phyloP scores from a whole-genome alignment of 1,140 invertebrate species.

The Euborellia annulipes region DNA sequence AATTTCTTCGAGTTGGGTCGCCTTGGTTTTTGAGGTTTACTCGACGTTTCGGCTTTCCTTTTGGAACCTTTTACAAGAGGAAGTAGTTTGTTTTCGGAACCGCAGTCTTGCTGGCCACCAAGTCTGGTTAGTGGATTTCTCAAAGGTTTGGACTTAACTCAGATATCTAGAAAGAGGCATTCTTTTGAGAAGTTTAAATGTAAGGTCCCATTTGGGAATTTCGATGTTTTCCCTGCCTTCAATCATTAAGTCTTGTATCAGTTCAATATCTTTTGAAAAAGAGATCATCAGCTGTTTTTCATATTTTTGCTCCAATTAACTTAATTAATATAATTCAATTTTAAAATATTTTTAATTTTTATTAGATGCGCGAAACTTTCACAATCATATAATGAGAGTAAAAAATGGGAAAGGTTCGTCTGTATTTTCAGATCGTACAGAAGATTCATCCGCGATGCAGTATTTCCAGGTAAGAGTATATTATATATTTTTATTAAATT shows the following conservation, averaged over 20 bases:
- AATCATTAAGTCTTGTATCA: not conserved
- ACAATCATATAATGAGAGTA: slow-evolving; percentile 57
- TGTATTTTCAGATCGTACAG: slow-evolving; percentile 89
- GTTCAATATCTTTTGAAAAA: slow-evolving; percentile 3
- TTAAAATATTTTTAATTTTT: slow-evolving; percentile 3
- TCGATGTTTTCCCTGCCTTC: not conserved
- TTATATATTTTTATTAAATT: slow-evolving; percentile 4
- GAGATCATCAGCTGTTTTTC: slow-evolving; percentile 2
- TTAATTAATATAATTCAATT: slow-evolving; percentile 1
- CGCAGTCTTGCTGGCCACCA: too few species aligned
- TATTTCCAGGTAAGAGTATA: slow-evolving; percentile 53
- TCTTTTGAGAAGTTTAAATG: too few species aligned
- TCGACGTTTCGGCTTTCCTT: too few species aligned
- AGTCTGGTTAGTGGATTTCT: too few species aligned
- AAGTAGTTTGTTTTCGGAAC: too few species aligned
- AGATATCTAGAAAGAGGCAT: too few species aligned
- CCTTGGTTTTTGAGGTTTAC: too few species aligned
- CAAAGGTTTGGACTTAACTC: too few species aligned
- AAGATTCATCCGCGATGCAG: slow-evolving; percentile 92
- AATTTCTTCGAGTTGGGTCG: too few species aligned
- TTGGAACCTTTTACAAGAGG: too few species aligned
- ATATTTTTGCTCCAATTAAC: slow-evolving; percentile 6
- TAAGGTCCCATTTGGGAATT: slow-evolving; percentile 2
- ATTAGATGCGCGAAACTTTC: slow-evolving; percentile 58
- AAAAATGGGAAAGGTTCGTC: slow-evolving; percentile 62